A percentile compares a stretch with the other conserved stretches of the same genome.
Conservation (phyloP, 1,140 invertebrate species). For the Augochlora pura region DNA sequence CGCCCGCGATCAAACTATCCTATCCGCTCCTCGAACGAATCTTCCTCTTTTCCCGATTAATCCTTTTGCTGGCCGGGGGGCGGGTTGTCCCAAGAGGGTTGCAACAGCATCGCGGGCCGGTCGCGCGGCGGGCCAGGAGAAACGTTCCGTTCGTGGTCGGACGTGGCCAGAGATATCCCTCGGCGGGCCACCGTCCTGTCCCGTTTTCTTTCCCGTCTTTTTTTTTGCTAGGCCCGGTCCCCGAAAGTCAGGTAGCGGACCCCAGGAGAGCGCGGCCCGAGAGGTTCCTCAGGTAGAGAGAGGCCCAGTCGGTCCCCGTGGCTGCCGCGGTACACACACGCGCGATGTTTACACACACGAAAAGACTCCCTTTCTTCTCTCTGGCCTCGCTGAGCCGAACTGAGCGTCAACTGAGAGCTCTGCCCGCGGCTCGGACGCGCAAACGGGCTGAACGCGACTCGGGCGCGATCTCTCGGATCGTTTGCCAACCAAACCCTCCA, state of each 20-base stretch:
- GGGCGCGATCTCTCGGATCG: slow-evolving; percentile 77
- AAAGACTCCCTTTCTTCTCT: slow-evolving; percentile 75
- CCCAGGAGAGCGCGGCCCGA: neutral
- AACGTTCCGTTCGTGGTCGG: slow-evolving; percentile 33
- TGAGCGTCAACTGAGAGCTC: slow-evolving; percentile 80
- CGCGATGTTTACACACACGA: slow-evolving; percentile 66
- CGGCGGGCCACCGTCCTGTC: neutral
- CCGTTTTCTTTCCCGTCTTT: neutral
- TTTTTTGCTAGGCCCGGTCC: neutral
- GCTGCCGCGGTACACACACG: slow-evolving; percentile 58
- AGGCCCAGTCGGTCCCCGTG: slow-evolving; percentile 5
- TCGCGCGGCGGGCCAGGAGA: slow-evolving; percentile 8
- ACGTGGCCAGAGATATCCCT: slow-evolving; percentile 1
- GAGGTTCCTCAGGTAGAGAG: slow-evolving; percentile 20
- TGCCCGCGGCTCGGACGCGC: slow-evolving; percentile 71
- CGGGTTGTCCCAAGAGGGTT: neutral
- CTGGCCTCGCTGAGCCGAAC: slow-evolving; percentile 79
- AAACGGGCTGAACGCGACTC: slow-evolving; percentile 68
- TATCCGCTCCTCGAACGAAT: too few relatives aligned
- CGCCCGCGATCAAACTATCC: too few relatives aligned
- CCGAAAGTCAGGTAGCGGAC: slow-evolving; percentile 50
- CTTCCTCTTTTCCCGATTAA: too few relatives aligned
- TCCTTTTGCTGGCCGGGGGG: too few relatives aligned
- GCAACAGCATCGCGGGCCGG: too few relatives aligned
- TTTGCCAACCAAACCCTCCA: slow-evolving; percentile 65